Evolutionary conservation across 2,888 invertebrate species (phyloP).

Genomic region (Choristoneura rosaceana): DNA sequence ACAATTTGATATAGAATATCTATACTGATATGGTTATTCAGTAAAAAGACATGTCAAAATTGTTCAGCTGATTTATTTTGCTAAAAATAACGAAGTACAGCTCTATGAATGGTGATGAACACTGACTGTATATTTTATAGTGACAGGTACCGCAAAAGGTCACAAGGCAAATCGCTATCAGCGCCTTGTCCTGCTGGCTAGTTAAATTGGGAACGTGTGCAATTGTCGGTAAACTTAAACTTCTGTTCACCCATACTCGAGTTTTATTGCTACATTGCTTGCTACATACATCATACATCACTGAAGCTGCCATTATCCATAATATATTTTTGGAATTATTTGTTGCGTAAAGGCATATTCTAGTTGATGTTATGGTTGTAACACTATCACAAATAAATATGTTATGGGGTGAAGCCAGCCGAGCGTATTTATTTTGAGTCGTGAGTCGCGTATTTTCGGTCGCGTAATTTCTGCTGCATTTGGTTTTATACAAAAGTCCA

Average conservation of each 20-base stretch:
- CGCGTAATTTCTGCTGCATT: too few relatives aligned
- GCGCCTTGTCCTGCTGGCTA: not conserved
- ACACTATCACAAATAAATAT: conserved; percentile 20
- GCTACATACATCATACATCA: conserved; percentile 14
- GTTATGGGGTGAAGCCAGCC: not conserved
- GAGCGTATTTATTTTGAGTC: too few relatives aligned
- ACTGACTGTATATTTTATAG: too few relatives aligned
- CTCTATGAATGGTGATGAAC: too few relatives aligned
- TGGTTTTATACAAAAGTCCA: too few relatives aligned
- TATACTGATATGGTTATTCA: too few relatives aligned
- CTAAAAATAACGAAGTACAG: too few relatives aligned
- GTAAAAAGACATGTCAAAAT: too few relatives aligned
- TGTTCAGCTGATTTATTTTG: too few relatives aligned
- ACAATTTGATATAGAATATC: too few relatives aligned
- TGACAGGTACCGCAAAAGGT: not conserved
- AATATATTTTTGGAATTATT: conserved; percentile 6
- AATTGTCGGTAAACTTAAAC: conserved; percentile 27
- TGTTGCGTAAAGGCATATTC: conserved; percentile 10
- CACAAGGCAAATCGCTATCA: not conserved
- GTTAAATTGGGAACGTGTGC: conserved; percentile 24
- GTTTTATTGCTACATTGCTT: conserved; percentile 2
- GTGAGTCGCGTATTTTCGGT: too few relatives aligned
- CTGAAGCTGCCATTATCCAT: not conserved
- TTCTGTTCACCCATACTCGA: conserved; percentile 17
- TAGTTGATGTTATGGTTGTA: conserved; percentile 29